Evolutionary conservation across 2,797 vertebrate species (phyloP), one percentile per base, ranked within the genome.

Genomic region (Benthosema pterotum): DNA sequence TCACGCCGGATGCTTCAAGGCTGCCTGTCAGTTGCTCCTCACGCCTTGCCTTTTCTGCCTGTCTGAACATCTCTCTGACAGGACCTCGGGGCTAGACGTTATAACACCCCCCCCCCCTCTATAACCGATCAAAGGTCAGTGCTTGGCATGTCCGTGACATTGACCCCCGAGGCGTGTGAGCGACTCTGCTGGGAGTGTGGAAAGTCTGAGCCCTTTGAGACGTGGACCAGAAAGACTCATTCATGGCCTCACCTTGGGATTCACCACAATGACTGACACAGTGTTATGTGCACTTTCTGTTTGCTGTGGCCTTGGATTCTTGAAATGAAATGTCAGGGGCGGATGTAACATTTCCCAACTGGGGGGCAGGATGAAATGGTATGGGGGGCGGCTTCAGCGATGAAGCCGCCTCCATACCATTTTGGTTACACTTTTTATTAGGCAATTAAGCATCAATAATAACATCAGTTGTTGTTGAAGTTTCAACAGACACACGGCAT

Each of bases 61-160:
- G 15, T 49, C 49, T 53, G 28, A 69, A 63, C 6, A 70, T 48
- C 32, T 25, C 63, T 59, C 66, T 65, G 46, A 13, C 56, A 49
- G 79, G 62, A 74, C 72, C 78, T 74, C 67, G 64, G 69, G 69
- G 85, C 79, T 64, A 54, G 19, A 66, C 78, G 72, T 67, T 74
- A 71, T 60, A 69, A 58, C n/a, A n/a, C n/a, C n/a, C n/a, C n/a
- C n/a, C n/a, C n/a, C 80, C 60, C 18, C 50, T 63, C 71, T 71
- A n/a, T n/a, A 66, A 74, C 65, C 50, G 74, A 78, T 78, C 78
- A 88, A 86, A 87, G 85, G 84, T 89, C 87, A 88, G 4, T 63
- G 58, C 75, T 82, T 77, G 70, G 74, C 80, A 67, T 71, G 71
- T 32, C 42, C 54, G 55, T 75, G 83, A 77, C 79, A 71, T 67